A percentile compares a stretch with the other conserved stretches of the same genome.
These are phyloP conservation scores for Potorous gilbertii DNA, from an alignment of 2,797 vertebrate species.

Conservation along the genomic window DNA sequence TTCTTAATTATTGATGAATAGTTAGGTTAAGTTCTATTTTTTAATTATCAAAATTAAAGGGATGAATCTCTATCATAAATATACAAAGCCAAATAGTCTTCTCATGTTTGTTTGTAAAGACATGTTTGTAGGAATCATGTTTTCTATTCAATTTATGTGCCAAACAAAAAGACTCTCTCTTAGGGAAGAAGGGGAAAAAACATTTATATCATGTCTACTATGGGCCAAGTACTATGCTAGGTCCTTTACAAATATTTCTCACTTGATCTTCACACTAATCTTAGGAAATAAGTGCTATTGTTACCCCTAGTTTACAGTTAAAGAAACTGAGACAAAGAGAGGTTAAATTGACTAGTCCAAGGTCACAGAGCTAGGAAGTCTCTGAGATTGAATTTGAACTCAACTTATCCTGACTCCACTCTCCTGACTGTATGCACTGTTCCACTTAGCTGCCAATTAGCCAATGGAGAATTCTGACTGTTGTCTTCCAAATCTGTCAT, in stretches of 20 bases:
- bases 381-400: background rate
- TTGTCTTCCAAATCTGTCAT: background rate
- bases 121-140: slow-evolving; percentile 6
- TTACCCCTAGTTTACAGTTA: background rate
- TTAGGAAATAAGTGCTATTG: background rate
- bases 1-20: background rate
- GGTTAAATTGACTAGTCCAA: background rate
- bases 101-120: slow-evolving; percentile 25
- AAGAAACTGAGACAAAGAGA: background rate
- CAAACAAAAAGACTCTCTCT: background rate
- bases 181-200: background rate
- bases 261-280: background rate
- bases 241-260: background rate
- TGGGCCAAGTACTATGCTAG: background rate
- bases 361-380: background rate
- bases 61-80: background rate
- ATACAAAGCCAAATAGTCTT: slow-evolving; percentile 33
- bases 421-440: background rate
- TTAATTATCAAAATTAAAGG: slow-evolving; percentile 14
- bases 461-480: background rate
- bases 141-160: background rate
- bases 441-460: background rate
- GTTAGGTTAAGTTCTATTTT: slow-evolving; percentile 37
- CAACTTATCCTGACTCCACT: background rate
- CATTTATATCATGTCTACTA: background rate